Evolutionary conservation across 2,113 vertebrate species (phyloP), one percentile per base, ranked within the genome.

Genomic region (Anhinga anhinga): DNA sequence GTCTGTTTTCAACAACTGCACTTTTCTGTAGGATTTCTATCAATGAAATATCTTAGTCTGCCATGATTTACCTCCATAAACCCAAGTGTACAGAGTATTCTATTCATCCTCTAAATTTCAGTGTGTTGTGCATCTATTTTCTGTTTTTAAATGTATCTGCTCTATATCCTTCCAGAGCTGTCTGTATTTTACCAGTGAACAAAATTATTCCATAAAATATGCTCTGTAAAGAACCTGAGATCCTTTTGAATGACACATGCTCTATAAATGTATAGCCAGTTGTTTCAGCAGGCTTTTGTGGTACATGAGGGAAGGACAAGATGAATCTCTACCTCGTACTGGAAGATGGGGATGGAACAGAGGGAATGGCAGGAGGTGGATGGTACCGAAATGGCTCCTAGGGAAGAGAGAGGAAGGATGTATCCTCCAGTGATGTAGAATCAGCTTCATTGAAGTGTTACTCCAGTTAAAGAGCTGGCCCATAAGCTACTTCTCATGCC

Each of bases 171-270:
- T 90, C 30, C 36, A 90, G 70, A 91, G 23, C 42, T 86, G 69
- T 4, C 61, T 91, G 44, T 52, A n/a, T 87, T 83, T 86, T 74
- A 61, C 40, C 34, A 30, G 27, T 29, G 71, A 78, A 45, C n/a
- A 63, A 81, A 92, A 90, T 59, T 4, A 67, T 78, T 88, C 59
- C 40, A 27, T 66, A 66, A 90, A 92, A 55, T 15, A 42, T 0
- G 0, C 9, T 63, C n/a, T 63, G 53, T 42, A 55, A 74, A 55
- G 67, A 80, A 40, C 7, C 8, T 11, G 40, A 45, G 81, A 40
- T 38, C 15, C n/a, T 61, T 84, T 42, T 7, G 26, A 63, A 47
- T 30, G 26, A 27, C 16, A 30, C 0, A 0, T 53, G 40, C 58
- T 70, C 55, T 25, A 3, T 26, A 34, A 83, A 45, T 0, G 1